These are phyloP conservation scores for Hepsetus odoe DNA, from an alignment of 2,113 vertebrate species.

Conservation along the genomic window DNA sequence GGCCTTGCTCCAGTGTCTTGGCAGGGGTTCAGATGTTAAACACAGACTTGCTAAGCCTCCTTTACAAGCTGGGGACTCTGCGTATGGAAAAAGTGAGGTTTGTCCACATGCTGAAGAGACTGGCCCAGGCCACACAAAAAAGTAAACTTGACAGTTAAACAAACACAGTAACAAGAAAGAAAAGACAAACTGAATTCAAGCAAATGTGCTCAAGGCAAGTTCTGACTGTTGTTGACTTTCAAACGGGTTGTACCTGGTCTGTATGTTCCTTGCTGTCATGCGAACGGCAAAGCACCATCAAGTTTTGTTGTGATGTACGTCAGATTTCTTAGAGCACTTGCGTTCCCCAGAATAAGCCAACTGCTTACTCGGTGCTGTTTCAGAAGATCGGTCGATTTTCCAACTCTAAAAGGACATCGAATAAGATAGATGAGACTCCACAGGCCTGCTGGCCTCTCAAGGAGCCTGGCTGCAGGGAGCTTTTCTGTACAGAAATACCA, in stretches of 20 bases:
- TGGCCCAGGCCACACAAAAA: conserved; percentile 59
- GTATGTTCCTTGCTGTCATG: conserved; percentile 18
- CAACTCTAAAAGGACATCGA: neutral
- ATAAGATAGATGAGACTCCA: conserved; percentile 8
- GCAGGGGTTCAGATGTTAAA: conserved; percentile 78
- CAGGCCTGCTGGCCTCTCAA: conserved; percentile 27
- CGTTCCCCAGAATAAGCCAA: conserved; percentile 4
- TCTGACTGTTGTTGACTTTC: conserved; percentile 43
- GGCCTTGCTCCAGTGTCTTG: conserved; percentile 71
- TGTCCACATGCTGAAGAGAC: conserved; percentile 60
- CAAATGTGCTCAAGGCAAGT: conserved; percentile 20
- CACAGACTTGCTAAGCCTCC: conserved; percentile 73
- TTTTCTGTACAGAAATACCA: conserved; percentile 72
- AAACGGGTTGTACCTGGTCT: conserved; percentile 29
- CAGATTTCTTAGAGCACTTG: neutral
- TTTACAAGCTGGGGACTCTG: conserved; percentile 72
- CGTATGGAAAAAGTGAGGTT: conserved; percentile 74
- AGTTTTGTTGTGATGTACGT: conserved; percentile 25
- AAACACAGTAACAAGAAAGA: conserved; percentile 32
- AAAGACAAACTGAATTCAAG: conserved; percentile 40
- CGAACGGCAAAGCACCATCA: conserved; percentile 10
- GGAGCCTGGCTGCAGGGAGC: conserved; percentile 62
- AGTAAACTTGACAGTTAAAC: conserved; percentile 53
- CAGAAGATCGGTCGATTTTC: conserved; percentile 17
- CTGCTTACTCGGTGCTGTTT: neutral